These are phyloP conservation scores for Nemoura dubitans DNA, from an alignment of 2,888 invertebrate genomes.

Conservation along the genomic window DNA sequence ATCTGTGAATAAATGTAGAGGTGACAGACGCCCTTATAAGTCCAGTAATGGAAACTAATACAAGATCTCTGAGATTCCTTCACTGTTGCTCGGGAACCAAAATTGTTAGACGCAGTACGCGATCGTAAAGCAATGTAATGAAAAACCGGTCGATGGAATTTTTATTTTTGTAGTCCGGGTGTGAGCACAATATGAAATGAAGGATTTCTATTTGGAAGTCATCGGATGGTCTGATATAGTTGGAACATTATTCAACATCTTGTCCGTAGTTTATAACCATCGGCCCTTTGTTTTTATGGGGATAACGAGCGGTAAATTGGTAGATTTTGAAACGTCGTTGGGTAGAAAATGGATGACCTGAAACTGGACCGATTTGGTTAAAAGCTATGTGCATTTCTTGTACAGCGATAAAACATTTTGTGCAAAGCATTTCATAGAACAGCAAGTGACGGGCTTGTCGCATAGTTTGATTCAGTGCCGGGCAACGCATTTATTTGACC, in stretches of 20 bases:
- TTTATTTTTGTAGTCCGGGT: neutral
- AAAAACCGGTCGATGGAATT: neutral
- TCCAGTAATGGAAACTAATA: constrained; percentile 20
- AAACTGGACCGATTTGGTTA: neutral
- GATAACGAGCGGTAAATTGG: neutral
- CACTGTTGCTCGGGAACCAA: neutral
- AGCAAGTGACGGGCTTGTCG: neutral
- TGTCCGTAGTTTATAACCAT: neutral
- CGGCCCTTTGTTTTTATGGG: neutral
- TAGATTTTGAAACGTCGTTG: neutral
- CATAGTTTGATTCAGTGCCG: neutral
- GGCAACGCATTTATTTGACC: neutral
- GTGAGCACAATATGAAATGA: neutral
- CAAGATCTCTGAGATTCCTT: neutral
- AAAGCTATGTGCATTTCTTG: neutral
- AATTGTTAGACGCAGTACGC: neutral
- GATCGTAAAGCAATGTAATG: neutral
- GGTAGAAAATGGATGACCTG: neutral
- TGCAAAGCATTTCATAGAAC: neutral
- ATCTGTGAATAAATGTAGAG: neutral
- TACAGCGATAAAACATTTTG: neutral
- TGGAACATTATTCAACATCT: neutral
- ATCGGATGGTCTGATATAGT: neutral
- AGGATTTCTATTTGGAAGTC: neutral
- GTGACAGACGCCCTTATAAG: constrained; percentile 20